phyloP scores from a whole-genome alignment of 2,888 invertebrate genomes.

The Andrena haemorrhoa region DNA sequence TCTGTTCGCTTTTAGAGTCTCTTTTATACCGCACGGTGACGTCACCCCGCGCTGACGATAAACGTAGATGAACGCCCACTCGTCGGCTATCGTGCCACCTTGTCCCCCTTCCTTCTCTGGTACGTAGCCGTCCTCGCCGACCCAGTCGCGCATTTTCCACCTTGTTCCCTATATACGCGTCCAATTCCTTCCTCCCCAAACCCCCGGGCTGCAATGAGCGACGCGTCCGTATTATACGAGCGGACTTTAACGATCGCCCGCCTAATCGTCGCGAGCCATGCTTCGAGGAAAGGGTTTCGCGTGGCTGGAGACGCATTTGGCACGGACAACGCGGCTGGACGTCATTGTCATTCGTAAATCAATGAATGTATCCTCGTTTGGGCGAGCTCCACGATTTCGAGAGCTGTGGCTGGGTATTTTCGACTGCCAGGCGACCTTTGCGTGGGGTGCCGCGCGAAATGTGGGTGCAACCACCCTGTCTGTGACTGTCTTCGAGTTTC shows the following conservation, averaged over 20 bases:
- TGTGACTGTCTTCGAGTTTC: too few relatives aligned
- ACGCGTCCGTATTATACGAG: conserved; percentile 48
- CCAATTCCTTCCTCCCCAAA: conserved; percentile 23
- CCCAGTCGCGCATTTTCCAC: background rate
- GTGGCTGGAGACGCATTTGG: conserved; percentile 60
- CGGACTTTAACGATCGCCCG: conserved; percentile 64
- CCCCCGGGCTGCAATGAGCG: conserved; percentile 36
- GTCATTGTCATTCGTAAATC: conserved; percentile 69
- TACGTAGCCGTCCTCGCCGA: conserved; percentile 15
- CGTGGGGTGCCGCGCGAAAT: background rate
- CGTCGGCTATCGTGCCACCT: conserved; percentile 54
- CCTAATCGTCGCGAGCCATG: conserved; percentile 60
- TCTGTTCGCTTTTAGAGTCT: conserved; percentile 79
- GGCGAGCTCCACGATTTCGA: background rate
- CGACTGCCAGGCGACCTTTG: background rate
- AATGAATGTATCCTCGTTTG: conserved; percentile 34
- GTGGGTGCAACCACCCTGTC: too few relatives aligned
- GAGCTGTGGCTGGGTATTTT: background rate
- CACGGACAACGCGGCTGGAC: conserved; percentile 57
- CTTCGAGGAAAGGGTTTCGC: conserved; percentile 63
- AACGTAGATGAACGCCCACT: conserved; percentile 72
- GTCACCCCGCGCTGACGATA: conserved; percentile 72
- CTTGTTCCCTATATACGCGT: conserved; percentile 42
- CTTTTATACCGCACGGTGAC: conserved; percentile 71
- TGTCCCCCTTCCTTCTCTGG: conserved; percentile 28